Percentiles rank a stretch among this genome's conserved stretches.
Conservation (phyloP, 2,888 invertebrate species). For the Prosapia bicincta region DNA sequence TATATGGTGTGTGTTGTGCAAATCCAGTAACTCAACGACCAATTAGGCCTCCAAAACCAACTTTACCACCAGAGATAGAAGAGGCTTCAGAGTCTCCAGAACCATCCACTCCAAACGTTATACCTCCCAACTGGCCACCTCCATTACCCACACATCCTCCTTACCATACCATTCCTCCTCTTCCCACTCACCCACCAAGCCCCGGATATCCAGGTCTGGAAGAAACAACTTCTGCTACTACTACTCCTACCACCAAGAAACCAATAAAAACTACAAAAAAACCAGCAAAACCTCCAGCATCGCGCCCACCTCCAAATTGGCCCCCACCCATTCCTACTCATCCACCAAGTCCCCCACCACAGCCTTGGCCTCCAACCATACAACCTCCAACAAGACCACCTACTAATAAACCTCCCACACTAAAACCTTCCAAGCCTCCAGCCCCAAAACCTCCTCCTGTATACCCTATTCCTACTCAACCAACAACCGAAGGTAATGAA, state of each 20-base stretch:
- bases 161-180: conserved; percentile 67
- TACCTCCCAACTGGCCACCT: conserved; percentile 63
- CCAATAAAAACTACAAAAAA: conserved; percentile 41
- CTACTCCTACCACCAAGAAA: conserved; percentile 41
- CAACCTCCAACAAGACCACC: conserved; percentile 26
- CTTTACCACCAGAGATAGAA: conserved; percentile 30
- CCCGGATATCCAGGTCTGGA: conserved; percentile 44
- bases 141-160: conserved; percentile 78
- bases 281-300: conserved; percentile 44
- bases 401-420: conserved; percentile 22
- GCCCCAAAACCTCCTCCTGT: conserved; percentile 29
- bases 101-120: background rate
- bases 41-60: conserved; percentile 44
- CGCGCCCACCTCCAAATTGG: conserved; percentile 39
- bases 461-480: conserved; percentile 40
- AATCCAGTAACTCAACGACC: conserved; percentile 40
- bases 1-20: conserved; percentile 76
- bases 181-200: conserved; percentile 58
- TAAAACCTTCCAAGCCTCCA: conserved; percentile 13
- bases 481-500: conserved; percentile 38
- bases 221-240: conserved; percentile 24
- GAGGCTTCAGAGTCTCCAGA: background rate
- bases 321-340: conserved; percentile 35
- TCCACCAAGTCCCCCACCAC: conserved; percentile 35
- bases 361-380: conserved; percentile 23